Evolutionary conservation across 2,888 invertebrate genomes (phyloP), one percentile per base, ranked within the genome.

Genomic region (Caenorhabditis auriculariae): DNA sequence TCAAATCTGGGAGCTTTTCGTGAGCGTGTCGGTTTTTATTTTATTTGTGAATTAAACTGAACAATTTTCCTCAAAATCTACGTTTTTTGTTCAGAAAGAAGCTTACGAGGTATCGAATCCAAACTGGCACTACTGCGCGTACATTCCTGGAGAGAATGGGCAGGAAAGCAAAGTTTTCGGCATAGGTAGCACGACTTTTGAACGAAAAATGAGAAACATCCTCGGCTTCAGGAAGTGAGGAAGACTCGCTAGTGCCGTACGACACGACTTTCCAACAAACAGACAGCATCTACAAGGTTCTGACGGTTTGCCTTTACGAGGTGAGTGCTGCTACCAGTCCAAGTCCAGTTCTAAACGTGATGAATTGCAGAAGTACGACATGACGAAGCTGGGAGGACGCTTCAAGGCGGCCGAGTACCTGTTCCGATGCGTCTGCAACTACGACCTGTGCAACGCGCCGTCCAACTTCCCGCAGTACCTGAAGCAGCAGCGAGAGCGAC

Each of bases 341-440:
- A 43, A 43, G 5, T 26, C 19, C 24, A 21, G 21, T 48, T 27
- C 32, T 19, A 50, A 32, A 41, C 28, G 26, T 19, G 12, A 7
- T 5, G 37, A 1, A 37, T 57, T 72, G 15, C 58, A 72, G 72
- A 57, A 60, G 38, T 71, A 69, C 59, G 69, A 71, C 54, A 62
- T 66, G 58, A 60, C 68, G 27, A 46, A 23, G 32, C 48, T 50
- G 35, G 32, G 21, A 28, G 49, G 27, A 39, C 63, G 55, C 38
- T 64, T 56, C 60, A 58, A 49, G n/a, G 44, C 56, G 28, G 61
- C 60, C 23, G 74, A 74, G 47, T 69, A 65, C 60, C 38, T 72
- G 46, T 67, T 75, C 60, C 69, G 76, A 2, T 76, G 76, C 52
- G 61, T 75, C 37, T 76, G 76, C 66, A 74, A 74, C 48, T 65